These are phyloP conservation scores for Parazoanthus swiftii DNA, from an alignment of 92 coral and sea anemone genomes.

Conservation along the genomic window DNA sequence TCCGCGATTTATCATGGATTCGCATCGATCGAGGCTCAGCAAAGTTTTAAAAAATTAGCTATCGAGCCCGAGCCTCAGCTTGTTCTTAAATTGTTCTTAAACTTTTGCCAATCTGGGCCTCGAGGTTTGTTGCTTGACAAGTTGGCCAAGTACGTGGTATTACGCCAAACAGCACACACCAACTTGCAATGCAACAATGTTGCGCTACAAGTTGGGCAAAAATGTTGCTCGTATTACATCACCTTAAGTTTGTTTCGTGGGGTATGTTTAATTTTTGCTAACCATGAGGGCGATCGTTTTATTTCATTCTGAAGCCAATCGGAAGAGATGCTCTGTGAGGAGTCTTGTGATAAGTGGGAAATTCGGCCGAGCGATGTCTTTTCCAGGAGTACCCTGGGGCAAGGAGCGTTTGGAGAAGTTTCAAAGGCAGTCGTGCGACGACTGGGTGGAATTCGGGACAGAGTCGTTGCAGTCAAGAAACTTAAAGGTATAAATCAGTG, in stretches of 20 bases:
- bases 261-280: not conserved
- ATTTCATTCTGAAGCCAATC: not conserved
- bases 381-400: slow-evolving; percentile 36
- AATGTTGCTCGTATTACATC: too few species aligned
- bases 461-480: slow-evolving; percentile 48
- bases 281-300: not conserved
- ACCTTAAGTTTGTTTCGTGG: not conserved
- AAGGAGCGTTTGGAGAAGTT: slow-evolving; percentile 54
- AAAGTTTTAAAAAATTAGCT: too few species aligned
- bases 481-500: slow-evolving; percentile 34
- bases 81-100: too few species aligned
- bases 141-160: too few species aligned
- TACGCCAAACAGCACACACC: too few species aligned
- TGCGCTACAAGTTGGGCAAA: too few species aligned
- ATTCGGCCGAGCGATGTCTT: slow-evolving; percentile 16
- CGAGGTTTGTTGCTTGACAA: too few species aligned
- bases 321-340: slow-evolving; percentile 4
- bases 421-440: slow-evolving; percentile 44
- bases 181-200: too few species aligned
- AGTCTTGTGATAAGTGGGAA: slow-evolving; percentile 42
- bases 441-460: slow-evolving; percentile 17
- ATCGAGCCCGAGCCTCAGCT: too few species aligned
- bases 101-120: too few species aligned
- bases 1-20: too few species aligned
- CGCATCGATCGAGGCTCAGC: too few species aligned